Percentiles rank a stretch among this genome's conserved stretches.
Conservation (phyloP, 2,113 vertebrate species). For the Montifringilla adamsi region DNA sequence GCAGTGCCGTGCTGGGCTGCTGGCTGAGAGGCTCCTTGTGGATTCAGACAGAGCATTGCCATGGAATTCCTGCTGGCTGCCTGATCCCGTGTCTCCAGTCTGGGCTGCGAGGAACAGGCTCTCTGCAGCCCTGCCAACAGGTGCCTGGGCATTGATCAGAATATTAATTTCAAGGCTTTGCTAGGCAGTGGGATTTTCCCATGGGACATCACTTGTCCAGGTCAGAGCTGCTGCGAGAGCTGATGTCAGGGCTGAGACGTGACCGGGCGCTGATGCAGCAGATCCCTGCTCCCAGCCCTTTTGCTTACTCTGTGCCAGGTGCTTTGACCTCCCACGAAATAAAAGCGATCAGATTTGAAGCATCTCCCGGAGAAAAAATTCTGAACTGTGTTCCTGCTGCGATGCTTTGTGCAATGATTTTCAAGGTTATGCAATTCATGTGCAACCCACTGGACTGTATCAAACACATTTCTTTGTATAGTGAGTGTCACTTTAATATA, state of each 20-base stretch:
- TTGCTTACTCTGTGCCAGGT: neutral
- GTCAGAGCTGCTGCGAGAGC: neutral
- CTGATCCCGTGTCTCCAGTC: rapidly evolving
- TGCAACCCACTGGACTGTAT: conserved; percentile 28
- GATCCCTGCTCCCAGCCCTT: neutral
- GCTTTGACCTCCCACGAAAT: neutral
- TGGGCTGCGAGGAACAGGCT: neutral
- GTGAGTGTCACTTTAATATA: conserved; percentile 19
- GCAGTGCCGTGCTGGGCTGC: neutral
- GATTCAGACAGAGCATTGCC: neutral
- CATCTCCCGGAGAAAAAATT: neutral
- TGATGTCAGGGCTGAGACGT: neutral
- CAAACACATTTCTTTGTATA: conserved; percentile 7
- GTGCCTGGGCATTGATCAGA: neutral
- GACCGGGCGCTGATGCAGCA: neutral
- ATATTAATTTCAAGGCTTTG: neutral
- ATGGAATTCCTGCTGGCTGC: neutral
- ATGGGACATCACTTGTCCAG: neutral
- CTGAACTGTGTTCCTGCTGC: conserved; percentile 2
- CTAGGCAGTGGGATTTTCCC: neutral
- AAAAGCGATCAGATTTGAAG: neutral
- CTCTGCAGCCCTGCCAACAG: neutral
- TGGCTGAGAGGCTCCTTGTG: neutral
- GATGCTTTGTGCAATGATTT: conserved; percentile 31
- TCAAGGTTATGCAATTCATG: conserved; percentile 40